Base-by-base conservation (phyloP, 1,140 invertebrate species). In the Drosophila ambigua region DNA sequence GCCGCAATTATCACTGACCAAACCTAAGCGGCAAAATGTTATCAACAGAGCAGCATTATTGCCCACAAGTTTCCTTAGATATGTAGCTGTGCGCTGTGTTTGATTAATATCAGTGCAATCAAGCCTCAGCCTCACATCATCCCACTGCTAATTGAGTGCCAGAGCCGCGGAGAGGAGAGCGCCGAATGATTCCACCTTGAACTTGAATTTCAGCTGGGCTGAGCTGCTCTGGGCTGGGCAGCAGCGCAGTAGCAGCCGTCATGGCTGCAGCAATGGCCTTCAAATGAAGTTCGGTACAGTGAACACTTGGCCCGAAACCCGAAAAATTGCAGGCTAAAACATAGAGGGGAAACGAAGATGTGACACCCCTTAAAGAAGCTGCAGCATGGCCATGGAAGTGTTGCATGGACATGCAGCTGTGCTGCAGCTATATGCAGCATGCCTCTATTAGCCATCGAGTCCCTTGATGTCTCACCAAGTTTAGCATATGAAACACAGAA, bases 261-360 rank as follows among this genome's bases (percentile, higher is more conserved):
- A 5, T 11, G 35, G 35, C 35, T 39, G 35, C 35, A 39, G 35
- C 35, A 53, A 39, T 54, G 79, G 73, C 79, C 79, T 82, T 80
- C 73, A 73, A 78, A 68, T 67, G 63, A 77, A 64, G 79, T 72
- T 82, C 62, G 62, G 73, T 77, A 82, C 67, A 77, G 78, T 59
- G 51, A 71, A 59, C 46, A 60, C 24, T 58, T 39, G 43, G 31
- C 23, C 69, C 20, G 20, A 41, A 54, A 50, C 46, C 66, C 54
- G 62, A 8, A 39, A 8, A 39, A 39, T 13, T 39, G 31, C 9
- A 39, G 11, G 35, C 7, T 31, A 39, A 28, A 28, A 4, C 35
- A 39, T 13, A 0, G 9, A 24, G 35, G 31, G 35, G 2, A 39
- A 39, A 5, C 35, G 35, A 39, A 39, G 4, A 13, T 13, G 35